phyloP scores from a whole-genome alignment of 2,888 invertebrate species.

The Plebejus anna region DNA sequence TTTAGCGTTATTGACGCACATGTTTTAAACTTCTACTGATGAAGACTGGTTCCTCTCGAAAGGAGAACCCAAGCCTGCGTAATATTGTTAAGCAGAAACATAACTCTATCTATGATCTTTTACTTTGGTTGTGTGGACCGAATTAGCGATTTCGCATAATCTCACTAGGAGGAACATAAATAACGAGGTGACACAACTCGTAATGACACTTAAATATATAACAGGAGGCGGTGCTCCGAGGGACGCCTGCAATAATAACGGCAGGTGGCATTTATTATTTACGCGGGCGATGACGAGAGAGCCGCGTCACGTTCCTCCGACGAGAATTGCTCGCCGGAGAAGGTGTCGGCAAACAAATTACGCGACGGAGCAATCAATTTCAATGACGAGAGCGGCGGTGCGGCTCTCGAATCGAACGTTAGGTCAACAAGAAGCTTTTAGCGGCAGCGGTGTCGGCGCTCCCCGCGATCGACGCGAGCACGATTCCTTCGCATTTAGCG shows the following conservation, averaged over 20 bases:
- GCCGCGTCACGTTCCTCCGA: constrained; percentile 60
- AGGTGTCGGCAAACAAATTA: constrained; percentile 74
- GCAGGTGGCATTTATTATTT: constrained; percentile 68
- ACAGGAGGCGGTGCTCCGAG: constrained; percentile 32
- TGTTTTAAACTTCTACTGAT: no score
- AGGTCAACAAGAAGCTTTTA: constrained; percentile 79
- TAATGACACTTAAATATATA: constrained; percentile 28
- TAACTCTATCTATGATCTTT: not conserved
- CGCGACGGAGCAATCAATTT: constrained; percentile 80
- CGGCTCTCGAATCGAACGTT: constrained; percentile 73
- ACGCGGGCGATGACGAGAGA: constrained; percentile 65
- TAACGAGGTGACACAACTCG: constrained; percentile 19
- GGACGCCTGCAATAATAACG: constrained; percentile 40
- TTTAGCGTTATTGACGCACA: not conserved
- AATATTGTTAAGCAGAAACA: not conserved
- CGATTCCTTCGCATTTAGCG: constrained; percentile 54
- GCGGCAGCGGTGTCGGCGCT: constrained; percentile 58
- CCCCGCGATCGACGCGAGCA: constrained; percentile 49
- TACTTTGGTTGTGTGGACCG: not conserved
- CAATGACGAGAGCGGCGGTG: constrained; percentile 69
- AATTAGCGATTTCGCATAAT: not conserved
- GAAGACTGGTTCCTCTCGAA: not conserved
- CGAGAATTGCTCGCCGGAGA: constrained; percentile 56
- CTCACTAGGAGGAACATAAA: not conserved
- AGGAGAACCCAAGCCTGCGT: not conserved